These are phyloP conservation scores for Harpagifer antarcticus DNA, from an alignment of 2,797 vertebrate species.

Conservation along the genomic window DNA sequence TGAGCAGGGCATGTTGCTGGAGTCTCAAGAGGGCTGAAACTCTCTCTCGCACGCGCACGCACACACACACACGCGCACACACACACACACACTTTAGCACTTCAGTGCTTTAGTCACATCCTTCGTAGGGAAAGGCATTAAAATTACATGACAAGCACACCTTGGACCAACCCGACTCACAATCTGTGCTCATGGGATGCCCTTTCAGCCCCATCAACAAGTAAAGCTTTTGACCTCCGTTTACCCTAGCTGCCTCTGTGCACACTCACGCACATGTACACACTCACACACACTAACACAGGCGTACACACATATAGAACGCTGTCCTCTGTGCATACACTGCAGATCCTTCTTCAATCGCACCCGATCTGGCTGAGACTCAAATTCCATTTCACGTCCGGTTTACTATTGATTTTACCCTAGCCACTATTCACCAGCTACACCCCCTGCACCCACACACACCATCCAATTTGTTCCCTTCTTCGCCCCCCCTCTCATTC, in stretches of 20 bases:
- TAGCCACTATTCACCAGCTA: constrained; percentile 71
- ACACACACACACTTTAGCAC: constrained; percentile 29
- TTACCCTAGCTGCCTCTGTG: constrained; percentile 62
- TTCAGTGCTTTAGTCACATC: constrained; percentile 53
- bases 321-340: constrained; percentile 65
- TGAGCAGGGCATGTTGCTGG: constrained; percentile 49
- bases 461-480: constrained; percentile 67
- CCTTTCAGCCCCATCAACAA: constrained; percentile 76
- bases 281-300: neutral
- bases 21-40: constrained; percentile 47
- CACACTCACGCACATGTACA: neutral
- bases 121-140: constrained; percentile 65
- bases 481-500: constrained; percentile 53
- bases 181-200: constrained; percentile 64
- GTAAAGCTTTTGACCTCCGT: constrained; percentile 78
- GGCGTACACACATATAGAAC: constrained; percentile 39
- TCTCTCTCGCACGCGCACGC: too few species aligned
- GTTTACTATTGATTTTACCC: constrained; percentile 86
- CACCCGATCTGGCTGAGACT: constrained; percentile 77
- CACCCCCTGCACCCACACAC: constrained; percentile 37
- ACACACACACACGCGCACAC: neutral
- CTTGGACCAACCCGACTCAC: constrained; percentile 49
- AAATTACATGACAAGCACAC: constrained; percentile 76
- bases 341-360: constrained; percentile 72
- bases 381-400: constrained; percentile 84